Evolutionary conservation across 2,888 invertebrate genomes (phyloP), one percentile per base, ranked within the genome.

Genomic region (Griposia aprilina): DNA sequence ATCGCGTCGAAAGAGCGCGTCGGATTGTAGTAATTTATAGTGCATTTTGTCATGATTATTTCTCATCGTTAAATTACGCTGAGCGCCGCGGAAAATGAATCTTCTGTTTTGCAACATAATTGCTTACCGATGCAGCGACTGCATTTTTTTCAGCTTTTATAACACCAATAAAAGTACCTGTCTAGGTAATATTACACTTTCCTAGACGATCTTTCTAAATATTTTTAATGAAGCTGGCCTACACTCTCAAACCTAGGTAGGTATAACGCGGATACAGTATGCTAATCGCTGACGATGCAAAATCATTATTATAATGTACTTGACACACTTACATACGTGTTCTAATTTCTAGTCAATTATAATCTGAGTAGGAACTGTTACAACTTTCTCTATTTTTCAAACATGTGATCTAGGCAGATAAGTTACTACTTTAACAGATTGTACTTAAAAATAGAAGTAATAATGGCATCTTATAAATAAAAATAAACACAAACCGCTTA

Each of bases 281-380:
- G 59, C 23, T 76, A 60, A 76, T 77, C 26, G 13, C 55, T 69
- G 80, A 65, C 55, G 59, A 69, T 77, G 65, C 60, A 77, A 76
- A 76, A 82, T 74, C 77, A 66, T 82, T 74, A 67, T 69, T 75
- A 76, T 20, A 59, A 52, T 80, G 82, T 80, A 76, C 69, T 70
- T 81, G 80, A 82, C 80, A 76, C 30, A 66, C 81, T 68, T 68
- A 48, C 65, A 7, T 15, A 30, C 55, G 52, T 76, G 59, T 36
- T 70, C 52, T 66, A 59, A 70, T 76, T 82, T 41, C 69, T 76
- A 50, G 68, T 59, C 76, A 65, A 80, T 79, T 59, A 79, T 71
- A 52, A 65, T 76, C 76, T 59, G 59, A 59, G 11, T 52, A 65
- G 7, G 45, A n/a, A 69, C 45, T 45, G 15, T 80, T 59, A 30